Evolutionary conservation across 2,888 invertebrate species (phyloP).

Genomic region (Eupithecia tripunctaria): DNA sequence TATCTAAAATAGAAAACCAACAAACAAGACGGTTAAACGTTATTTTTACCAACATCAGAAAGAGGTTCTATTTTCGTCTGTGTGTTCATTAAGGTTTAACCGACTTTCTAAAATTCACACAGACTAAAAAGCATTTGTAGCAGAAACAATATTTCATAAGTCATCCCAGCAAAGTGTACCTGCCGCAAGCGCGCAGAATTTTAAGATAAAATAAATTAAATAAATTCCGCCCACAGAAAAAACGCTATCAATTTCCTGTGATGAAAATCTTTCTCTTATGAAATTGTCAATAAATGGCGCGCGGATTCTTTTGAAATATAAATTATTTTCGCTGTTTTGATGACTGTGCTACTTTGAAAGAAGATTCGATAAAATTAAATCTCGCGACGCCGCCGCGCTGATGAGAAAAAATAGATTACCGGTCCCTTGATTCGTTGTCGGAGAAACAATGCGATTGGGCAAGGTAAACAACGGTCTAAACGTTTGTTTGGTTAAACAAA

Average conservation of each 20-base stretch:
- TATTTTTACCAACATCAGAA: no score
- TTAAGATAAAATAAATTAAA: conserved; percentile 70
- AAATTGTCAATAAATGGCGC: conserved; percentile 71
- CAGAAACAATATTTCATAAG: conserved; percentile 37
- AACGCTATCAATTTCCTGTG: conserved; percentile 69
- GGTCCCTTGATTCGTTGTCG: conserved; percentile 41
- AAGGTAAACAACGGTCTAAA: conserved; percentile 39
- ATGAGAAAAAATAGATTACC: conserved; percentile 45
- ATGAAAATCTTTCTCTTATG: conserved; percentile 68
- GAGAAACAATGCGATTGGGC: conserved; percentile 37
- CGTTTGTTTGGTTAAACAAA: conserved; percentile 44
- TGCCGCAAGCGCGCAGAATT: conserved; percentile 54
- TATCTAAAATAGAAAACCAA: not conserved
- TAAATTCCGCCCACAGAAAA: conserved; percentile 63
- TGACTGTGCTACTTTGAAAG: conserved; percentile 51
- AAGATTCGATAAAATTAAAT: conserved; percentile 40
- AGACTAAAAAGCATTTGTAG: conserved; percentile 32
- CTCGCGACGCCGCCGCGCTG: conserved; percentile 28
- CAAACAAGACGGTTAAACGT: conserved; percentile 18
- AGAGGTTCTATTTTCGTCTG: no score
- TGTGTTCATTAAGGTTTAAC: not conserved
- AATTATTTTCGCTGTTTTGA: conserved; percentile 53
- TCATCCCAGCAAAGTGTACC: conserved; percentile 51
- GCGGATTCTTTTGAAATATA: conserved; percentile 59
- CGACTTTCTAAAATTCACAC: not conserved